Percentiles rank a stretch among this genome's conserved stretches.
phyloP scores from a whole-genome alignment of 2,113 vertebrate species.

The Rhizomys pruinosus region DNA sequence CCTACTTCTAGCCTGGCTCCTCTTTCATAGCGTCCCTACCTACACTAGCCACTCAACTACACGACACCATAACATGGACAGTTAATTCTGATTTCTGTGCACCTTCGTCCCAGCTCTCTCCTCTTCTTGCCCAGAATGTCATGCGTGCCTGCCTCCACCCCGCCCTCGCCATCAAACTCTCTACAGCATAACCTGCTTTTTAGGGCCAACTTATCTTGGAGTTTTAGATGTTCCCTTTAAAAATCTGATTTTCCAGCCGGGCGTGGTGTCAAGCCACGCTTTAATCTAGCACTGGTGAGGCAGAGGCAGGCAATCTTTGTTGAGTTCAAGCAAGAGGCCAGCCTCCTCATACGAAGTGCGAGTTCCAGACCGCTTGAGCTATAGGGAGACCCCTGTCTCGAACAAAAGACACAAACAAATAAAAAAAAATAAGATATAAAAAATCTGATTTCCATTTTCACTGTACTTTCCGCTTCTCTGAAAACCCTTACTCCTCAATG shows the following conservation, averaged over 20 bases:
- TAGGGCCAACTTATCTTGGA: background rate
- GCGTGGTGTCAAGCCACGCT: too few species aligned
- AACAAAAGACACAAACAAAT: too few species aligned
- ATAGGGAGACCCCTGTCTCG: too few species aligned
- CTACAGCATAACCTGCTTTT: background rate
- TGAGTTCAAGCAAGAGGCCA: too few species aligned
- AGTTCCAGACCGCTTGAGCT: too few species aligned
- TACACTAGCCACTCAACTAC: background rate
- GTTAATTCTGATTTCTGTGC: background rate
- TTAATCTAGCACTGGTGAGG: too few species aligned
- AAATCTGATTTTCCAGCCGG: background rate
- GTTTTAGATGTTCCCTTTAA: background rate
- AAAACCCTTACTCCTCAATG: background rate
- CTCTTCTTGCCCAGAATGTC: slow-evolving; percentile 12
- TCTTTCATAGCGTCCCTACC: slow-evolving; percentile 16
- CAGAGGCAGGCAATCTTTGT: too few species aligned
- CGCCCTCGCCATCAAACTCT: background rate
- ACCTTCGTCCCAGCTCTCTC: background rate
- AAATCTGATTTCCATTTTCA: too few species aligned
- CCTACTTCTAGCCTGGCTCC: background rate
- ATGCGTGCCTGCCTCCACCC: too few species aligned
- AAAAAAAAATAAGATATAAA: too few species aligned
- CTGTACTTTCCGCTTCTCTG: background rate
- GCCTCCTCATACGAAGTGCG: too few species aligned
- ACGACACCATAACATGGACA: background rate